These are phyloP conservation scores for Rallus crepitans DNA, from an alignment of 2,797 vertebrate genomes.

Conservation along the genomic window DNA sequence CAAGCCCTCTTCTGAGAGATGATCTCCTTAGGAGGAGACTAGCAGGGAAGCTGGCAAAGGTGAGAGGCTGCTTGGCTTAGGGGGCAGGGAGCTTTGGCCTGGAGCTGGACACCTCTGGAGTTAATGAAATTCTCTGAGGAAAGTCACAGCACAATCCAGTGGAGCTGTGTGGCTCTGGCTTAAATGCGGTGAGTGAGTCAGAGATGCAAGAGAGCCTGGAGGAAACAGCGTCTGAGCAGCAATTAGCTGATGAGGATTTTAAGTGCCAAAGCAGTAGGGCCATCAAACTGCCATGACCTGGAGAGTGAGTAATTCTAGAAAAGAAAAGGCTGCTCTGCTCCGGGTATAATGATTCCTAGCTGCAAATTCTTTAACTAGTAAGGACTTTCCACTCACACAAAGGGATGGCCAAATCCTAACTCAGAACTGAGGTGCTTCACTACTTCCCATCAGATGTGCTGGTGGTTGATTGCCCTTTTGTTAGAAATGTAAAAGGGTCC, in stretches of 20 bases:
- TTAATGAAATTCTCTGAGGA: not conserved
- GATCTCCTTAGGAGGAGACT: not conserved
- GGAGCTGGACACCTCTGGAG: not conserved
- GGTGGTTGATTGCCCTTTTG: not conserved
- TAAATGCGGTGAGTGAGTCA: rapidly evolving
- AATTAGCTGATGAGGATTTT: not conserved
- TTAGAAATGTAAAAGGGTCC: no score
- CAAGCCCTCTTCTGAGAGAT: not conserved
- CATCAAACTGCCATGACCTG: not conserved
- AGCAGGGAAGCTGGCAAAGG: not conserved
- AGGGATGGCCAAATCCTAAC: not conserved
- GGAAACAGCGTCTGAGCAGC: not conserved
- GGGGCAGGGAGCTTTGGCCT: not conserved
- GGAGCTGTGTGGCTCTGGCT: rapidly evolving
- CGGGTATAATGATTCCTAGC: not conserved
- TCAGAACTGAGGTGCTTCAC: not conserved
- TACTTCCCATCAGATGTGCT: not conserved
- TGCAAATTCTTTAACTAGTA: not conserved
- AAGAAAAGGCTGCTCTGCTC: not conserved
- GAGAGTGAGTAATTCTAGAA: not conserved
- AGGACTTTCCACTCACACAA: not conserved
- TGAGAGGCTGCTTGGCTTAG: not conserved
- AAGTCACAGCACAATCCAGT: not conserved
- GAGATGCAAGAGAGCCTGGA: not conserved
- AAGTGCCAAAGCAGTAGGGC: not conserved